Percentiles rank a stretch among this genome's conserved stretches.
These are phyloP conservation scores for Ridgeia piscesae DNA, from an alignment of 1,140 invertebrate genomes.

Conservation along the genomic window DNA sequence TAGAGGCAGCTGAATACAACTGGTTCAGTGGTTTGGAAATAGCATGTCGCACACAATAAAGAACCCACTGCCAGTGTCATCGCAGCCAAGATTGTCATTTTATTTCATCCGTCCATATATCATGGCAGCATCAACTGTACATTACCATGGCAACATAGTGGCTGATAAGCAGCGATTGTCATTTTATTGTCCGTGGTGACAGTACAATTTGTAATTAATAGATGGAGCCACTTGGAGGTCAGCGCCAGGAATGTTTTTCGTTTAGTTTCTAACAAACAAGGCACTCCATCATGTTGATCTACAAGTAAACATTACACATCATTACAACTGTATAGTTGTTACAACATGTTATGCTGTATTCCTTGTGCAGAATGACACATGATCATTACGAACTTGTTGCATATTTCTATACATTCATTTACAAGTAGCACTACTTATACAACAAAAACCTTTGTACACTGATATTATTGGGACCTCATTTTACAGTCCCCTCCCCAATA, in stretches of 20 bases:
- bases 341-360: not conserved
- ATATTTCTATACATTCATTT: conserved; percentile 1
- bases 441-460: not conserved
- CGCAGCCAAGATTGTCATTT: not conserved
- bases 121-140: not conserved
- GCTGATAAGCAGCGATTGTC: not conserved
- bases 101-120: not conserved
- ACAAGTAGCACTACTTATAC: not conserved
- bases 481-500: no score
- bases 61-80: not conserved
- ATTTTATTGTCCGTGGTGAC: not conserved
- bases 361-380: not conserved
- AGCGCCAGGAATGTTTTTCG: not conserved
- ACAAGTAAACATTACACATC: not conserved
- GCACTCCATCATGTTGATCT: not conserved
- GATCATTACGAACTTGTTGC: not conserved
- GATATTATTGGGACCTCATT: no score
- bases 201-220: not conserved
- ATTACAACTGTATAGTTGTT: not conserved
- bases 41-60: not conserved
- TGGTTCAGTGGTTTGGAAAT: not conserved
- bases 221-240: not conserved
- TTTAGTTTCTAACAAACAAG: not conserved
- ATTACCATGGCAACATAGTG: not conserved
- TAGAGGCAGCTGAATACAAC: not conserved